Conservation (phyloP, 2,888 invertebrate species). For the Synergus laeviventris region DNA sequence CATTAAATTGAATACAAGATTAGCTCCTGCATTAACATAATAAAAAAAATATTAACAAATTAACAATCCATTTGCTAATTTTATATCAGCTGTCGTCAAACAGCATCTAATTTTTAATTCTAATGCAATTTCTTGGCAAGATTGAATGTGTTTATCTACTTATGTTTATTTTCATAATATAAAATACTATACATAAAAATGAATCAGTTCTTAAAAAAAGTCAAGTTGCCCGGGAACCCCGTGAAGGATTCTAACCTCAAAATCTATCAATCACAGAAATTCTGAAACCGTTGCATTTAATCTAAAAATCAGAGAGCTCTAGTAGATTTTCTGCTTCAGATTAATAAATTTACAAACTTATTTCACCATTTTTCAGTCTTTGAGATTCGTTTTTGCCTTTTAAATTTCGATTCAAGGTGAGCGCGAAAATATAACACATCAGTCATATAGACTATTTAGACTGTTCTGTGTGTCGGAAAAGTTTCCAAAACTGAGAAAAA, state of each 20-base stretch:
- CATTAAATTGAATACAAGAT: background rate
- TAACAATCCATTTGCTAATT: background rate
- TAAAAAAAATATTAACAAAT: background rate
- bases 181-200: constrained; percentile 16
- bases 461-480: background rate
- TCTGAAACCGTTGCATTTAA: background rate
- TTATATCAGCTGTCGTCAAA: background rate
- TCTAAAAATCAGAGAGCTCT: background rate
- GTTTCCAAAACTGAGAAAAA: background rate
- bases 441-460: background rate
- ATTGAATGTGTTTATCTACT: background rate
- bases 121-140: background rate
- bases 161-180: background rate
- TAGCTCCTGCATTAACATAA: background rate
- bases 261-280: background rate
- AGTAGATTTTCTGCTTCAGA: background rate
- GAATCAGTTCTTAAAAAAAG: constrained; percentile 2
- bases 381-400: background rate
- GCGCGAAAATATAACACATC: constrained; percentile 18
- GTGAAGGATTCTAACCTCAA: constrained; percentile 2
- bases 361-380: background rate
- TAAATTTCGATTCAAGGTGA: constrained; percentile 23
- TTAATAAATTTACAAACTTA: background rate
- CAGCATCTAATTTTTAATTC: background rate
- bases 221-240: constrained; percentile 1